Evolutionary conservation across 1,140 invertebrate species (phyloP).

Genomic region (Semibalanus balanoides): DNA sequence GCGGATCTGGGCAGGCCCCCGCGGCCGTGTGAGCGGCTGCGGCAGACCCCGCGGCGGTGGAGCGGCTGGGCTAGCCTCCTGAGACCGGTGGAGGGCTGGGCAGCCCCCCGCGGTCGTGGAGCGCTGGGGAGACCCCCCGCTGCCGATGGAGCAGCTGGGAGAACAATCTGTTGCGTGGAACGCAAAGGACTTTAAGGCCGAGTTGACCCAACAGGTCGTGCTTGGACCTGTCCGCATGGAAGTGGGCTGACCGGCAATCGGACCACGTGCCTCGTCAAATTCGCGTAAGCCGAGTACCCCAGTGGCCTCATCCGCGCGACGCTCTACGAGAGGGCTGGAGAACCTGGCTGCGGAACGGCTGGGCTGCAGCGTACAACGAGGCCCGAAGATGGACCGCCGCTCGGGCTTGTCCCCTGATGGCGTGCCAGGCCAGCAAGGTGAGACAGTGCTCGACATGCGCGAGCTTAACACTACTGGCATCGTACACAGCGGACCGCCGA

Average conservation of each 20-base stretch:
- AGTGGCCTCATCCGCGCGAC: not conserved
- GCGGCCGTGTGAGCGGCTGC: no score
- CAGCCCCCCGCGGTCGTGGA: no score
- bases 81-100: no score
- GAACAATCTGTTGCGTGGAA: not conserved
- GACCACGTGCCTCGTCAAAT: not conserved
- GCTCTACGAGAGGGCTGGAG: not conserved
- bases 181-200: not conserved
- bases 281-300: not conserved
- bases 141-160: not conserved
- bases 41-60: no score
- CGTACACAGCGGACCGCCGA: slow-evolving; percentile 3
- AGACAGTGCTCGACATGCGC: not conserved
- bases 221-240: not conserved
- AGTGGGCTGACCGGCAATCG: not conserved
- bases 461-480: not conserved
- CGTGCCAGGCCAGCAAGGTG: not conserved
- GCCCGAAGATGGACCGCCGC: not conserved
- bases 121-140: no score
- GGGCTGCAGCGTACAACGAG: not conserved
- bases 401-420: not conserved
- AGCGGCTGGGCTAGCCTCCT: no score
- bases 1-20: no score
- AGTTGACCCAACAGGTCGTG: not conserved
- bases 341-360: not conserved